These are phyloP conservation scores for Pithys albifrons DNA, from an alignment of 2,113 vertebrate genomes.

Conservation along the genomic window DNA sequence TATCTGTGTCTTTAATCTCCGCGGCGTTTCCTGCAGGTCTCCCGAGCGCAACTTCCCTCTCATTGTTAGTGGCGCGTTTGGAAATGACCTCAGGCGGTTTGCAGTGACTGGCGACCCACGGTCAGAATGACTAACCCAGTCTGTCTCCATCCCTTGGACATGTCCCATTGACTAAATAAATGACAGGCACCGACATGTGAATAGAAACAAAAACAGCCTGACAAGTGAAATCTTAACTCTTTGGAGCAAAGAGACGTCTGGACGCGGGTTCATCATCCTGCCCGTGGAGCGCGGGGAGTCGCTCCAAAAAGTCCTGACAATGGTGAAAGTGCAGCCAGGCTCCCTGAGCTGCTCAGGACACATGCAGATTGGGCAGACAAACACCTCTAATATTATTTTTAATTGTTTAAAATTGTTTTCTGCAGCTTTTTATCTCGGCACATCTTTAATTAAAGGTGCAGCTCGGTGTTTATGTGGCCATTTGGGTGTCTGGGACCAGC, in stretches of 20 bases:
- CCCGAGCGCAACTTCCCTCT: slow-evolving; percentile 54
- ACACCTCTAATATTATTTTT: neutral
- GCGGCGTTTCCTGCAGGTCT: slow-evolving; percentile 68
- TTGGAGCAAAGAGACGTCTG: neutral
- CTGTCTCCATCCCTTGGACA: slow-evolving; percentile 72
- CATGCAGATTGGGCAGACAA: neutral
- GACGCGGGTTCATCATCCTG: neutral
- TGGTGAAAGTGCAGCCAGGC: neutral
- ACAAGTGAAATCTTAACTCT: slow-evolving; percentile 51
- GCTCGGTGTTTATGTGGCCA: neutral
- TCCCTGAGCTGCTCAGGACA: neutral
- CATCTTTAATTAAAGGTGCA: slow-evolving; percentile 28
- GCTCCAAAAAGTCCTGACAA: neutral
- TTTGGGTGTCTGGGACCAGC: neutral
- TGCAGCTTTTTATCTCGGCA: slow-evolving; percentile 39
- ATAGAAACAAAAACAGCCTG: slow-evolving; percentile 64
- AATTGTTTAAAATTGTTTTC: slow-evolving; percentile 42
- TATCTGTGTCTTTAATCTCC: slow-evolving; percentile 73
- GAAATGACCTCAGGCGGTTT: slow-evolving; percentile 71
- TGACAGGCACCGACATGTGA: slow-evolving; percentile 62
- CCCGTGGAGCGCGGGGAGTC: neutral
- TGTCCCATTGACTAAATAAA: slow-evolving; percentile 67
- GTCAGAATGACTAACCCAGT: slow-evolving; percentile 70
- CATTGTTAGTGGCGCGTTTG: slow-evolving; percentile 66
- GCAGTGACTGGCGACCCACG: slow-evolving; percentile 64